A percentile compares a stretch with the other conserved stretches of the same genome.
Conservation (phyloP, 1,140 invertebrate species). For the Trachymyrmex cornetzi region DNA sequence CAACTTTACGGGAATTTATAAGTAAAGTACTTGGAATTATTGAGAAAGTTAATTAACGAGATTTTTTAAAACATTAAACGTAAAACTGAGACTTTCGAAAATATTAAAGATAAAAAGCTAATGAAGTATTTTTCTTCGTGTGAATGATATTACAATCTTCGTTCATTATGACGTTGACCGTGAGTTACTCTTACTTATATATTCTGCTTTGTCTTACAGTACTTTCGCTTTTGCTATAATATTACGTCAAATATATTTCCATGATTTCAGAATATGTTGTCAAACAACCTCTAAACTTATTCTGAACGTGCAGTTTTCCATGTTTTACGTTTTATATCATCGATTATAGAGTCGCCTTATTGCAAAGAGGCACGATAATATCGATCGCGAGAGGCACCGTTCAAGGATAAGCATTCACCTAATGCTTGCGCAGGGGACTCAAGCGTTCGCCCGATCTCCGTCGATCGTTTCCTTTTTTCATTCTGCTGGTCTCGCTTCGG, state of each 20-base stretch:
- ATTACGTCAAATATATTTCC: neutral
- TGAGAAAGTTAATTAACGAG: neutral
- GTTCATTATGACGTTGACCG: neutral
- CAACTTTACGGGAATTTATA: constrained; percentile 6
- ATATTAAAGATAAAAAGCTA: neutral
- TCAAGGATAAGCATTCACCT: constrained; percentile 10
- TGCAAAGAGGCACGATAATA: constrained; percentile 18
- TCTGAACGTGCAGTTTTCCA: neutral
- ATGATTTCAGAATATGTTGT: neutral
- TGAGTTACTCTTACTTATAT: neutral
- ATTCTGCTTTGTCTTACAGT: neutral
- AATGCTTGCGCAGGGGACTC: constrained; percentile 39
- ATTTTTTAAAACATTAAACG: no score
- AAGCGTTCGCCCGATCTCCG: constrained; percentile 63
- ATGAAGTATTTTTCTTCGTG: neutral
- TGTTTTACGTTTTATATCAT: neutral
- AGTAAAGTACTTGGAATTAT: neutral
- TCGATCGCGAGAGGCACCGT: constrained; percentile 26
- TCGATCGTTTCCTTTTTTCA: constrained; percentile 59
- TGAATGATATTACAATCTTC: neutral
- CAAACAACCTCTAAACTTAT: neutral
- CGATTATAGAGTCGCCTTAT: constrained; percentile 1
- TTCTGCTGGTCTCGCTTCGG: constrained; percentile 54
- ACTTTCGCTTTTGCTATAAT: neutral
- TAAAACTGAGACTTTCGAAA: neutral